These are phyloP conservation scores for Trochalopteron elliotii DNA, from an alignment of 2,113 vertebrate species.

Conservation along the genomic window DNA sequence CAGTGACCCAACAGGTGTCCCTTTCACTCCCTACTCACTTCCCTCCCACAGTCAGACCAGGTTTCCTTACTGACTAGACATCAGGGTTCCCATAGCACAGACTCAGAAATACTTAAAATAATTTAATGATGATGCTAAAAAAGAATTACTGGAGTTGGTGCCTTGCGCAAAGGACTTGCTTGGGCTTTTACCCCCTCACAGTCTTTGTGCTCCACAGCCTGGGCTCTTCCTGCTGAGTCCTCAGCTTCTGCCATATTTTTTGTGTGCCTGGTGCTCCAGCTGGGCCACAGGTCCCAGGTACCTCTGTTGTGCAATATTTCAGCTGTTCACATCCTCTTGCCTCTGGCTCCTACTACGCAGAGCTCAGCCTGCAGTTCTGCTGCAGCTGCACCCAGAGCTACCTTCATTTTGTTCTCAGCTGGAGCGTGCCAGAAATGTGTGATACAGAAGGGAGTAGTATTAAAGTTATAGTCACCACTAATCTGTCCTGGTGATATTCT, in stretches of 20 bases:
- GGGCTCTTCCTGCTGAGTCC: not conserved
- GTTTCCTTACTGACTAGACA: too few species aligned
- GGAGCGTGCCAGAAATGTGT: not conserved
- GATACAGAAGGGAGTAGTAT: not conserved
- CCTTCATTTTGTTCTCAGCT: not conserved
- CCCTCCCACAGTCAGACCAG: not conserved
- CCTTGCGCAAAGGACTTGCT: not conserved
- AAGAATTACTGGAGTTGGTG: fast-evolving
- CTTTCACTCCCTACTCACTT: not conserved
- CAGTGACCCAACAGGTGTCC: fast-evolving
- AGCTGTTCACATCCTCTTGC: not conserved
- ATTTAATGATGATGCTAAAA: not conserved
- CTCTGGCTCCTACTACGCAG: too few species aligned
- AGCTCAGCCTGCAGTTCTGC: not conserved
- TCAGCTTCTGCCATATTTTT: not conserved
- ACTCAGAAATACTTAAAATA: not conserved
- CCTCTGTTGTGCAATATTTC: not conserved
- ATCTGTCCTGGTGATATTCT: not conserved
- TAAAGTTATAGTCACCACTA: not conserved
- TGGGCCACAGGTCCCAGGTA: not conserved
- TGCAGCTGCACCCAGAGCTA: not conserved
- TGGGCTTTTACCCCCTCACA: not conserved
- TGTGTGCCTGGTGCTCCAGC: not conserved
- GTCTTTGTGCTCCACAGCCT: fast-evolving
- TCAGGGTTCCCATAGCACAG: not conserved